Conservation (phyloP, 2,797 vertebrate species). For the Paramormyrops hopkinsi region DNA sequence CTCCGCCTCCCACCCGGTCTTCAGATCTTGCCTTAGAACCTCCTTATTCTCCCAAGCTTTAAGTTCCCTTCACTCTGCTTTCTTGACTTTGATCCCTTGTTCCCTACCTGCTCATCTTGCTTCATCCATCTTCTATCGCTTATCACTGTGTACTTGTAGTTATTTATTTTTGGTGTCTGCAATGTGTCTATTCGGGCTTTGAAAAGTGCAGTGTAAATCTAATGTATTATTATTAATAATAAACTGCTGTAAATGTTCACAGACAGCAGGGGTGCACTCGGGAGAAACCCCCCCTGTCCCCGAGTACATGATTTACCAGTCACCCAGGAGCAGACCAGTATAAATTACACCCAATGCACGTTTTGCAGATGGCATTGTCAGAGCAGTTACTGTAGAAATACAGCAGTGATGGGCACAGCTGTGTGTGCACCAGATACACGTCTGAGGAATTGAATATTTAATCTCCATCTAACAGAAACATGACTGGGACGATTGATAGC, state of each 20-base stretch:
- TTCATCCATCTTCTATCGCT: neutral
- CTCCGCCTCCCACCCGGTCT: neutral
- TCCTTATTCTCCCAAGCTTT: neutral
- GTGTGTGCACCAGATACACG: neutral
- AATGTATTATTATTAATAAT: neutral
- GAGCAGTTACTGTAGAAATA: neutral
- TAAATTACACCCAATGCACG: neutral
- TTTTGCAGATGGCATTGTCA: neutral
- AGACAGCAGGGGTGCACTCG: neutral
- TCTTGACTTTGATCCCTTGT: neutral
- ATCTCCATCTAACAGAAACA: neutral
- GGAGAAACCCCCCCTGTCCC: neutral
- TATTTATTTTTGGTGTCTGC: neutral
- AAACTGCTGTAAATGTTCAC: neutral
- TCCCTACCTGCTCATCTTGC: neutral
- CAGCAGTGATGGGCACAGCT: neutral
- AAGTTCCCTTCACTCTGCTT: neutral
- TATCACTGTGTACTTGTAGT: neutral
- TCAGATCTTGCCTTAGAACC: neutral
- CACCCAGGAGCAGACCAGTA: neutral
- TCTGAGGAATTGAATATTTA: constrained; percentile 1
- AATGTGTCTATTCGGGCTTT: neutral
- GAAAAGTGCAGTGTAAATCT: neutral
- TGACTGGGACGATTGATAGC: neutral
- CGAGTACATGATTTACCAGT: neutral